These are phyloP conservation scores for Leptopterna dolabrata DNA, from an alignment of 2,888 invertebrate genomes.

Conservation along the genomic window DNA sequence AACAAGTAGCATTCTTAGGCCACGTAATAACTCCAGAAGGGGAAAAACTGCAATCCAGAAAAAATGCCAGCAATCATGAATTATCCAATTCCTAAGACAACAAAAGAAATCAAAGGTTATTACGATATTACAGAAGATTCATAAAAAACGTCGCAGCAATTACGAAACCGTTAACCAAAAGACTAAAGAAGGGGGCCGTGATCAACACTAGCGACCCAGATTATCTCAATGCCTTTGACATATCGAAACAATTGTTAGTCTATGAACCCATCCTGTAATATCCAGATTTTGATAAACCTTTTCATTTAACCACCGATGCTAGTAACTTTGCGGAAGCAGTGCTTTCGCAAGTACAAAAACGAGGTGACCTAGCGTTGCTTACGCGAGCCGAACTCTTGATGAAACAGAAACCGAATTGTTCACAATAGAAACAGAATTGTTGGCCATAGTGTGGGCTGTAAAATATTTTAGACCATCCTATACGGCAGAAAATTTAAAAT, in stretches of 20 bases:
- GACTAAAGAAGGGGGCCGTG: conserved; percentile 12
- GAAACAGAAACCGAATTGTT: no score
- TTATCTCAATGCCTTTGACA: conserved; percentile 28
- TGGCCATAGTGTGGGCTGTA: no score
- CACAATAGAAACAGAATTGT: no score
- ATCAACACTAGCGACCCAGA: conserved; percentile 58
- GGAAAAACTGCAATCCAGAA: conserved; percentile 29
- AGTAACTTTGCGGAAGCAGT: no score
- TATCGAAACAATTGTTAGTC: conserved; percentile 27
- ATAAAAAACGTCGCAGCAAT: conserved; percentile 4
- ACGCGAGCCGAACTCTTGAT: no score
- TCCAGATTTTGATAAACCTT: conserved; percentile 61
- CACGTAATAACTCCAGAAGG: conserved; percentile 38
- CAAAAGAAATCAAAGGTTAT: conserved; percentile 40
- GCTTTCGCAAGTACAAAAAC: no score
- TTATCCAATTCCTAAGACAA: conserved; percentile 37
- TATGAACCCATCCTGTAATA: conserved; percentile 49
- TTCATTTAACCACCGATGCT: conserved; percentile 29
- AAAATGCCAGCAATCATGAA: conserved; percentile 47
- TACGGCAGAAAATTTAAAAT: no score
- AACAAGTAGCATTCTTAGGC: conserved; percentile 45
- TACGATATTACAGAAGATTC: conserved; percentile 48
- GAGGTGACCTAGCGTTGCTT: no score
- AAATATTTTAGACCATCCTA: no score
- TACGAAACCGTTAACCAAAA: conserved; percentile 37